Percentiles rank a stretch among this genome's conserved stretches.
phyloP scores from a whole-genome alignment of 2,888 invertebrate genomes.

The Sinohyriopsis cumingii region DNA sequence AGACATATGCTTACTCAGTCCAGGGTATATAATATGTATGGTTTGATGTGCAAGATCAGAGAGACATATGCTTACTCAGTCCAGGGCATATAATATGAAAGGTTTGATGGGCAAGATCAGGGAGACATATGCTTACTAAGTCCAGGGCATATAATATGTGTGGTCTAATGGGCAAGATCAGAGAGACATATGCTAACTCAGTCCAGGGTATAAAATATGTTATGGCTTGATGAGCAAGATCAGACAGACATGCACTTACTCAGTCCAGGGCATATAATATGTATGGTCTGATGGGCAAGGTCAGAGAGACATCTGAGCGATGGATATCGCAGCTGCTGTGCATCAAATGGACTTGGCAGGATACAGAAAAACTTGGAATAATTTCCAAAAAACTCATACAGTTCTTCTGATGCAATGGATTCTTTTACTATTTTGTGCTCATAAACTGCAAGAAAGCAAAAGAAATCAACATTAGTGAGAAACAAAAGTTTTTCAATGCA shows the following conservation, averaged over 20 bases:
- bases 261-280: conserved; percentile 49
- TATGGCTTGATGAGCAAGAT: too few relatives aligned
- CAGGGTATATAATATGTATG: conserved; percentile 49
- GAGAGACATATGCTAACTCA: too few relatives aligned
- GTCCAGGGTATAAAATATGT: too few relatives aligned
- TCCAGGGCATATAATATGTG: too few relatives aligned
- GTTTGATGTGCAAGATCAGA: too few relatives aligned
- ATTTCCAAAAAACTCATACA: conserved; percentile 40
- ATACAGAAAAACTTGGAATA: conserved; percentile 46
- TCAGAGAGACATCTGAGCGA: conserved; percentile 26
- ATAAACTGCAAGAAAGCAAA: conserved; percentile 23
- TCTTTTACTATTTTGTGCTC: conserved; percentile 27
- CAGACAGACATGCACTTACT: too few relatives aligned
- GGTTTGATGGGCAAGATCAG: conserved; percentile 32
- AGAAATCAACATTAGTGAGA: too few relatives aligned
- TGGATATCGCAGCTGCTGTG: conserved; percentile 37
- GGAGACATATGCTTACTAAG: too few relatives aligned
- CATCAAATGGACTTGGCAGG: conserved; percentile 33
- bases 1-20: conserved; percentile 41
- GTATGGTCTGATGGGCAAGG: conserved; percentile 37
- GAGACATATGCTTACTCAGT: conserved; percentile 33
- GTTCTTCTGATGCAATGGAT: conserved; percentile 8
- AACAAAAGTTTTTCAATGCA: too few relatives aligned
- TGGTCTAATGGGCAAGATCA: too few relatives aligned
- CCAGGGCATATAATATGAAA: conserved; percentile 53